Evolutionary conservation across 2,113 vertebrate genomes (phyloP).

Genomic region (Myrmecobius fasciatus): DNA sequence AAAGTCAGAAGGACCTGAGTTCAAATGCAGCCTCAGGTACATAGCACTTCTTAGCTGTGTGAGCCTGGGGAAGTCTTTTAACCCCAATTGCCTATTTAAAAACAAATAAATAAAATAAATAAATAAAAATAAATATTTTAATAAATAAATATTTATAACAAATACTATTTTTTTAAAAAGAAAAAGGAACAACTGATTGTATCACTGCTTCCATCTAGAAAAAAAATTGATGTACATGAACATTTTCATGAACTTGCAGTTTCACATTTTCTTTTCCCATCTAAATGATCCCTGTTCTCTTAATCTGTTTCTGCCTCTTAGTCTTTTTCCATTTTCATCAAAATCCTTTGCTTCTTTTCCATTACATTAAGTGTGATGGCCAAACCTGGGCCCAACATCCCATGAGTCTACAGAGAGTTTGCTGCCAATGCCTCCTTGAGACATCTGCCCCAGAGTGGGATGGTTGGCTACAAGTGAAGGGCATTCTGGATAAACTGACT

Average conservation of each 20-base stretch:
- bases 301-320: neutral
- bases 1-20: no score
- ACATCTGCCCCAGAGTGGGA: neutral
- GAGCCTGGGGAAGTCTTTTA: no score
- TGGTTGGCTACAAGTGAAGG: no score
- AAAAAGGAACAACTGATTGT: no score
- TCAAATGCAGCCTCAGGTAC: no score
- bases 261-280: neutral
- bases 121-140: no score
- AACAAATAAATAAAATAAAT: no score
- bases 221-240: neutral
- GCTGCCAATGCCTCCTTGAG: neutral
- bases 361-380: neutral
- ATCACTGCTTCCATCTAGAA: neutral
- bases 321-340: neutral
- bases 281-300: neutral
- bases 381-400: neutral
- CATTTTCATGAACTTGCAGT: neutral
- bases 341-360: neutral
- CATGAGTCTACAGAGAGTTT: neutral
- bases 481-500: neutral
- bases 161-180: no score
- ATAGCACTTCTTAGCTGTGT: no score
- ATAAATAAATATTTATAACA: no score
- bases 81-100: no score